A percentile compares a stretch with the other conserved stretches of the same genome.
Evolutionary conservation across 2,888 invertebrate species (phyloP).

Genomic region (Xiphydria camelus): DNA sequence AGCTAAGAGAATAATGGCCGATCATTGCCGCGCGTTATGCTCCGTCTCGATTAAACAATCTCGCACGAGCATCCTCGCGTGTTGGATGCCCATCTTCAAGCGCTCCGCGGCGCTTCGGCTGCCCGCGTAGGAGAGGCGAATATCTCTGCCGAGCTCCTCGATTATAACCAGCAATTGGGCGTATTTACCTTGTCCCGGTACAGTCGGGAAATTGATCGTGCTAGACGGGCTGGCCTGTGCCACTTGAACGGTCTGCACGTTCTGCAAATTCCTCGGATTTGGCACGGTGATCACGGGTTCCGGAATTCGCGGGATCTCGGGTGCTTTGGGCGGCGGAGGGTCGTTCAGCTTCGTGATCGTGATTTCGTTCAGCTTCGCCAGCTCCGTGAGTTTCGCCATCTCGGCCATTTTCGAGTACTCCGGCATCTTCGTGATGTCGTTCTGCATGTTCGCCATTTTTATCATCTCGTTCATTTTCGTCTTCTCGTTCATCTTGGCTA

Average conservation of each 20-base stretch:
- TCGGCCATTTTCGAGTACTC: constrained; percentile 56
- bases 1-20: constrained; percentile 32
- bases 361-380: constrained; percentile 55
- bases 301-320: constrained; percentile 50
- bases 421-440: constrained; percentile 52
- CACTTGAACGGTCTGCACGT: constrained; percentile 49
- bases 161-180: constrained; percentile 56
- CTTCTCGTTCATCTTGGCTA: constrained; percentile 55
- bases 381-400: constrained; percentile 53
- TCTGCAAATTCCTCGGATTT: constrained; percentile 53
- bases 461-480: constrained; percentile 56
- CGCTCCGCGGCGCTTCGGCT: constrained; percentile 55
- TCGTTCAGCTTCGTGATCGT: constrained; percentile 55
- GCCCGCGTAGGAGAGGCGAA: constrained; percentile 54
- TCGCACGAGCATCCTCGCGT: constrained; percentile 52
- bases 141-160: constrained; percentile 58
- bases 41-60: constrained; percentile 55
- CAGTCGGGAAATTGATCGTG: constrained; percentile 51
- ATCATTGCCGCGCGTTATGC: constrained; percentile 56
- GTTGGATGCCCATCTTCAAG: constrained; percentile 55
- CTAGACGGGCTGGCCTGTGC: constrained; percentile 50
- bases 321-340: constrained; percentile 43
- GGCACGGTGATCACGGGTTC: constrained; percentile 57
- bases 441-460: constrained; percentile 54
- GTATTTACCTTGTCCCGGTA: constrained; percentile 56